Evolutionary conservation across 1,140 invertebrate genomes (phyloP).

Genomic region (Metopolophium dirhodum): DNA sequence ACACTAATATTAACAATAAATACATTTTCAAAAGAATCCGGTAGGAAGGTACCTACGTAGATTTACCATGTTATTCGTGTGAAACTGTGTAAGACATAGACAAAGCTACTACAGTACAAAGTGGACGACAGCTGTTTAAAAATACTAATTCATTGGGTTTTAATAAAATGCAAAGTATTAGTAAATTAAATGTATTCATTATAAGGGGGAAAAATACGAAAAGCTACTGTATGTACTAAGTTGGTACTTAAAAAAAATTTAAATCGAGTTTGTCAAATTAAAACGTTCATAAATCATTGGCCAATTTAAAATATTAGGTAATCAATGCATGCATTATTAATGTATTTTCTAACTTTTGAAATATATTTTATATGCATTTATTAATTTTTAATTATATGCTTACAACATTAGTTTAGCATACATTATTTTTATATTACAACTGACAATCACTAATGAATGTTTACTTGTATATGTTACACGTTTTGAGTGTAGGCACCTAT

Average conservation of each 20-base stretch:
- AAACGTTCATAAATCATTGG: not conserved
- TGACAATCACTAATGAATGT: not conserved
- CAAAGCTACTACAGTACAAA: not conserved
- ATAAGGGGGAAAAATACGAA: not conserved
- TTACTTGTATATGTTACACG: not conserved
- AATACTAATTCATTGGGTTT: not conserved
- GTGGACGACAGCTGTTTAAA: not conserved
- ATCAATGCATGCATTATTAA: not conserved
- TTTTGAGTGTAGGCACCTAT: not conserved
- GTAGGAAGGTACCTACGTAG: not conserved
- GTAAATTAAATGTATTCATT: not conserved
- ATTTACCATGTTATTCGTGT: not conserved
- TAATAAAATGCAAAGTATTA: not conserved
- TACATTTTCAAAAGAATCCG: not conserved
- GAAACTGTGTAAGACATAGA: not conserved
- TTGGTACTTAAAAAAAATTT: not conserved
- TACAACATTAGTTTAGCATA: not conserved
- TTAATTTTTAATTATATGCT: not conserved
- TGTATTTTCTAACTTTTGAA: not conserved
- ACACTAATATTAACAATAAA: not conserved
- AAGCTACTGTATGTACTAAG: not conserved
- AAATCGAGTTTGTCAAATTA: not conserved
- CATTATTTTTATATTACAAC: conserved; percentile 1
- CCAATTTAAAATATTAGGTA: not conserved
- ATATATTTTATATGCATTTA: not conserved